Conservation (phyloP, 2,888 invertebrate species). For the Platycheirus rosarum region DNA sequence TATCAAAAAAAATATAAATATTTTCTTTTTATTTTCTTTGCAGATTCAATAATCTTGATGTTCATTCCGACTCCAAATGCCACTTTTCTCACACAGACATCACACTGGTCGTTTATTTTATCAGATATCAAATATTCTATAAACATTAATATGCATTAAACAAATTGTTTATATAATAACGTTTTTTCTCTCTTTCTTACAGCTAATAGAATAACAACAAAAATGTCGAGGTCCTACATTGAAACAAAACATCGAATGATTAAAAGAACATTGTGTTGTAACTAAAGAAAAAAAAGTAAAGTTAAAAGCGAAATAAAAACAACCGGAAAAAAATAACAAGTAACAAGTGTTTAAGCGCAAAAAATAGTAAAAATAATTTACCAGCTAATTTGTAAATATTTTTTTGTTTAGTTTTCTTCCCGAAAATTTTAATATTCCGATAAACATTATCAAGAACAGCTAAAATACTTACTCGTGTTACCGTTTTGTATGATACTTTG, state of each 20-base stretch:
- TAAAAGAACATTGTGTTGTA: slow-evolving; percentile 64
- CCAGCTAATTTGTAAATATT: slow-evolving; percentile 19
- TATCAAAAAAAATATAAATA: no score
- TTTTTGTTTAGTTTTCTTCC: slow-evolving; percentile 32
- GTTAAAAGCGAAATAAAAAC: slow-evolving; percentile 34
- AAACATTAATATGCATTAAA: no score
- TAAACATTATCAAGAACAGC: slow-evolving; percentile 30
- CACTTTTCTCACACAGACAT: no score
- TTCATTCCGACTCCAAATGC: no score
- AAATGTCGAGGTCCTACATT: slow-evolving; percentile 81
- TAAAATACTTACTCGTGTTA: slow-evolving; percentile 46
- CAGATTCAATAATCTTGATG: no score
- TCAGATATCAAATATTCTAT: no score
- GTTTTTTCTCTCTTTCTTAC: slow-evolving; percentile 64
- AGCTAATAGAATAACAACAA: slow-evolving; percentile 80
- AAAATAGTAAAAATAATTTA: slow-evolving; percentile 29
- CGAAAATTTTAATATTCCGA: slow-evolving; percentile 41
- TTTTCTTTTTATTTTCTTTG: no score
- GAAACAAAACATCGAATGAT: slow-evolving; percentile 67
- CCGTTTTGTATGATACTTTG: slow-evolving; percentile 46
- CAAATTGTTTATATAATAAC: neutral
- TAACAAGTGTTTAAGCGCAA: slow-evolving; percentile 60
- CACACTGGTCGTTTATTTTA: no score
- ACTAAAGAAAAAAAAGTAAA: slow-evolving; percentile 30
- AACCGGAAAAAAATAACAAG: slow-evolving; percentile 24